Conservation (phyloP, 2,888 invertebrate genomes). For the Drosophila lutescens region DNA sequence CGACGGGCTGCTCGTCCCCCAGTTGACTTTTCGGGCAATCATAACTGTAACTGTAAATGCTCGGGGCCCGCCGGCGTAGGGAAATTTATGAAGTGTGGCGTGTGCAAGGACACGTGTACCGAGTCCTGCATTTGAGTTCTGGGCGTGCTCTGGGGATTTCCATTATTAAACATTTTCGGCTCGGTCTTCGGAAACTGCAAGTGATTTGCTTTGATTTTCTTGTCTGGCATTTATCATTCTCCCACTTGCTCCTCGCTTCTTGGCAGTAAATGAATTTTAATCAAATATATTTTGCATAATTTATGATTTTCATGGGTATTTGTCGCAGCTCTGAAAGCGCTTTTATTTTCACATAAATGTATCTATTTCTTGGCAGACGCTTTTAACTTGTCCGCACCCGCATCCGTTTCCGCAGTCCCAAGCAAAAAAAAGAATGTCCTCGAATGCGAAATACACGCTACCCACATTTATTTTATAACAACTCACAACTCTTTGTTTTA, state of each 20-base stretch:
- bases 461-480: not conserved
- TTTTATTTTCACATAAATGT: not conserved
- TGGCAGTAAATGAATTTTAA: conserved; percentile 73
- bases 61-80: conserved; percentile 37
- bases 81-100: conserved; percentile 83
- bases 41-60: conserved; percentile 80
- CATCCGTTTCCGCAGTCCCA: conserved; percentile 65
- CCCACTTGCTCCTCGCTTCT: conserved; percentile 6
- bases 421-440: not conserved
- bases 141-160: conserved; percentile 58
- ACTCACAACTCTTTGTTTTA: too few relatives aligned
- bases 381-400: conserved; percentile 67
- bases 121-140: conserved; percentile 66
- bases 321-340: conserved; percentile 51
- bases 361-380: conserved; percentile 54
- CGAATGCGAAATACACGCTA: not conserved
- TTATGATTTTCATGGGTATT: conserved; percentile 54
- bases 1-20: conserved; percentile 55
- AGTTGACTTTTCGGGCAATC: conserved; percentile 76
- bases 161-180: conserved; percentile 58
- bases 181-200: conserved; percentile 51
- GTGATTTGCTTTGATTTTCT: conserved; percentile 67
- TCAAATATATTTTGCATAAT: conserved; percentile 64
- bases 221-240: conserved; percentile 53
- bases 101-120: conserved; percentile 69